These are phyloP conservation scores for Venturia canescens DNA, from an alignment of 1,140 invertebrate genomes.

Conservation along the genomic window DNA sequence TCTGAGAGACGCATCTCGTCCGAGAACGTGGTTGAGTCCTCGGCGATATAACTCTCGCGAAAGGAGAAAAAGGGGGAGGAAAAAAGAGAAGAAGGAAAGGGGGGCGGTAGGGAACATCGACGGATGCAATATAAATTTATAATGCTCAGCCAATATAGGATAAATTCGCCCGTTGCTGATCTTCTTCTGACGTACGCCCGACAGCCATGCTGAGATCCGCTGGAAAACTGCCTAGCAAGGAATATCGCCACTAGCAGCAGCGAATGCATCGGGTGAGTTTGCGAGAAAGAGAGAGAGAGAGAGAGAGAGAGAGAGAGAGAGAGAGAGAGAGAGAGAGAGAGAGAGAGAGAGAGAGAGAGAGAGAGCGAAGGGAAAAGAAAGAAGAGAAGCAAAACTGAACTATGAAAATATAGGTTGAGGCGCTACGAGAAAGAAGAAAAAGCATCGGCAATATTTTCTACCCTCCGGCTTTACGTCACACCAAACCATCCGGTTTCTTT, in stretches of 20 bases:
- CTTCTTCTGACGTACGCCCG: neutral
- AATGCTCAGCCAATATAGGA: slow-evolving; percentile 43
- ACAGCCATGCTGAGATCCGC: neutral
- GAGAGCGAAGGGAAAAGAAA: neutral
- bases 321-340: slow-evolving; percentile 14
- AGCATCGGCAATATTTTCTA: slow-evolving; percentile 32
- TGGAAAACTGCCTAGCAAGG: slow-evolving; percentile 4
- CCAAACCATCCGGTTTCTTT: neutral
- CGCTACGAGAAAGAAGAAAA: slow-evolving; percentile 7
- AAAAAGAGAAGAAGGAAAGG: neutral
- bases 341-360: slow-evolving; percentile 3
- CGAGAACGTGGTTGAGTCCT: neutral
- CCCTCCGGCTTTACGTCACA: slow-evolving; percentile 29
- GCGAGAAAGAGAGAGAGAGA: slow-evolving; percentile 28
- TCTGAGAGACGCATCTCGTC: slow-evolving; percentile 12
- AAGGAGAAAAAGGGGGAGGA: neutral
- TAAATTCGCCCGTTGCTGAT: slow-evolving; percentile 36
- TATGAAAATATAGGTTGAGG: neutral
- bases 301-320: neutral
- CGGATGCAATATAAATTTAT: slow-evolving; percentile 48
- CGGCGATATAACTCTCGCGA: neutral
- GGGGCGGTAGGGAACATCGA: neutral
- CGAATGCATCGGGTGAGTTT: slow-evolving; percentile 19
- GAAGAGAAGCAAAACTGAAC: slow-evolving; percentile 29
- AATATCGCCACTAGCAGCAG: neutral